Evolutionary conservation across 2,888 invertebrate genomes (phyloP).

Genomic region (Drymonia ruficornis): DNA sequence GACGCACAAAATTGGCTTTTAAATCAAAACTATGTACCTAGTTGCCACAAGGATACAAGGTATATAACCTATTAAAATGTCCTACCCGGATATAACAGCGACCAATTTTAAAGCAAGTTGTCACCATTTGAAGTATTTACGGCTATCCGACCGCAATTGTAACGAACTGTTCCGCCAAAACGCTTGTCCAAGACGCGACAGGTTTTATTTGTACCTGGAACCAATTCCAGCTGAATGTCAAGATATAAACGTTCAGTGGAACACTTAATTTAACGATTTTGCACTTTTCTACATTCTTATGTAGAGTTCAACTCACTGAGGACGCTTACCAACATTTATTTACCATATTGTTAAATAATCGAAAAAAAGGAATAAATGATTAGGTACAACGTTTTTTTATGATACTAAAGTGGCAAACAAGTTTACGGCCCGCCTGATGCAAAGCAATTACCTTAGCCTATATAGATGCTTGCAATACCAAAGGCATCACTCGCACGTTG

Average conservation of each 20-base stretch:
- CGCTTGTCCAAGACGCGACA: conserved; percentile 49
- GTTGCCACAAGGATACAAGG: not conserved
- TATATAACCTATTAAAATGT: not conserved
- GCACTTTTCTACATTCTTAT: not conserved
- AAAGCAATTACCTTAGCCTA: too few relatives aligned
- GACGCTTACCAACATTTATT: too few relatives aligned
- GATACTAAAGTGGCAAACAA: too few relatives aligned
- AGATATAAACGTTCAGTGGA: conserved; percentile 5
- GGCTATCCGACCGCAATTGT: conserved; percentile 53
- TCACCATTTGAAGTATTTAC: conserved; percentile 63
- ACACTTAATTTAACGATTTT: not conserved
- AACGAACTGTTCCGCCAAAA: conserved; percentile 50
- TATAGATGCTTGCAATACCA: too few relatives aligned
- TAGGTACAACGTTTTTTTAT: too few relatives aligned
- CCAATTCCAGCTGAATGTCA: conserved; percentile 8
- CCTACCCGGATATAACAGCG: not conserved
- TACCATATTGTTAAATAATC: too few relatives aligned
- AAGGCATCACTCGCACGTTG: too few relatives aligned
- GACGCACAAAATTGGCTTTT: too few relatives aligned
- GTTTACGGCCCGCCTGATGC: too few relatives aligned
- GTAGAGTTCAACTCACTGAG: not conserved
- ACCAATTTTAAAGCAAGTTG: conserved; percentile 34
- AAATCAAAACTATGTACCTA: too few relatives aligned
- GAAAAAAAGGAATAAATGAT: too few relatives aligned
- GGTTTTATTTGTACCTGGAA: conserved; percentile 26